A percentile compares a stretch with the other conserved stretches of the same genome.
Evolutionary conservation across 2,113 vertebrate species (phyloP).

Genomic region (Channa argus): DNA sequence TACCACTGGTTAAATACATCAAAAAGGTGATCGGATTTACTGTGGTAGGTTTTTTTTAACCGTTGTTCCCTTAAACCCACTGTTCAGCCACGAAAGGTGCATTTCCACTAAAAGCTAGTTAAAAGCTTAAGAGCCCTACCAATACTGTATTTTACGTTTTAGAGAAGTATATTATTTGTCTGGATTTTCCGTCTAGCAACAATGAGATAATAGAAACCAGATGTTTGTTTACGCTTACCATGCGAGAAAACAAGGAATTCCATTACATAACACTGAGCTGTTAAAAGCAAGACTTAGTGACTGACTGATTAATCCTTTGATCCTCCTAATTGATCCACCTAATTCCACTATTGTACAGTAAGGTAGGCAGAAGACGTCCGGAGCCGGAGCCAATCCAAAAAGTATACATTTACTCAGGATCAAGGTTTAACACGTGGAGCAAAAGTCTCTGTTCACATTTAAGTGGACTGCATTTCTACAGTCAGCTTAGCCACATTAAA

Average conservation of each 20-base stretch:
- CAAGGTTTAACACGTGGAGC: neutral
- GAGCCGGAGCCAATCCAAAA: too few relatives aligned
- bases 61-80: too few relatives aligned
- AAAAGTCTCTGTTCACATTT: neutral
- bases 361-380: neutral
- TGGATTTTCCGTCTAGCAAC: constrained; percentile 45
- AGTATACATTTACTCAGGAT: too few relatives aligned
- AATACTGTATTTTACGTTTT: constrained; percentile 26
- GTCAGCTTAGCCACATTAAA: constrained; percentile 1
- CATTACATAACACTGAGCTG: constrained; percentile 1
- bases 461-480: neutral
- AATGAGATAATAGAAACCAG: constrained; percentile 51
- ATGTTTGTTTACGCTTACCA: constrained; percentile 36
- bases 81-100: too few relatives aligned
- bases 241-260: constrained; percentile 24
- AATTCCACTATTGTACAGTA: neutral
- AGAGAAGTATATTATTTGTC: constrained; percentile 26
- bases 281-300: neutral
- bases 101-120: neutral
- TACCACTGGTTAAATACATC: neutral
- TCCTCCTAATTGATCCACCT: neutral
- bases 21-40: neutral
- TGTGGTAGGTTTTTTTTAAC: too few relatives aligned
- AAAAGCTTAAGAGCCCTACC: neutral
- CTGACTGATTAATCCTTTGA: neutral